A percentile compares a stretch with the other conserved stretches of the same genome.
Conservation (phyloP, 2,888 invertebrate genomes). For the Ptilodon capucinus region DNA sequence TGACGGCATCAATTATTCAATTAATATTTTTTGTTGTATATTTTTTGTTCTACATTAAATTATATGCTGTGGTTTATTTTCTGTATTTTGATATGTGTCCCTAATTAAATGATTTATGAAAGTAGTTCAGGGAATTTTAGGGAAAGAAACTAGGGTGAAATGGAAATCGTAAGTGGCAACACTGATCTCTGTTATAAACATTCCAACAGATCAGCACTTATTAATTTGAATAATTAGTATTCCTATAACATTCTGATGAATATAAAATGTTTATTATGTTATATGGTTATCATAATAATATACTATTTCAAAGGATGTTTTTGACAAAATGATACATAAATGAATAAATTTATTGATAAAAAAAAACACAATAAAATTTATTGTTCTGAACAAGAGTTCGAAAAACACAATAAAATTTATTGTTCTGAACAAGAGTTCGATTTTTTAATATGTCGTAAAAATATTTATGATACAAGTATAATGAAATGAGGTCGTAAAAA, state of each 20-base stretch:
- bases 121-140: no score
- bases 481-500: no score
- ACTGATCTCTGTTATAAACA: background rate
- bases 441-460: no score
- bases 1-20: no score
- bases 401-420: background rate
- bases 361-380: background rate
- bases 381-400: background rate
- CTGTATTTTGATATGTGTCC: no score
- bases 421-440: background rate
- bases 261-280: background rate
- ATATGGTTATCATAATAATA: background rate
- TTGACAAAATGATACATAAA: background rate
- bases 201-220: background rate
- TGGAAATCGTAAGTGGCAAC: no score
- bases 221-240: background rate
- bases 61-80: no score
- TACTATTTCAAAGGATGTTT: background rate
- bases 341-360: background rate
- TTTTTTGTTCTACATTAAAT: no score
- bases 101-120: no score
- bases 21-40: no score
- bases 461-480: no score
- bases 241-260: background rate
- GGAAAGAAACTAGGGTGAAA: no score